Evolutionary conservation across 2,888 invertebrate genomes (phyloP).

Genomic region (Drymonia ruficornis): DNA sequence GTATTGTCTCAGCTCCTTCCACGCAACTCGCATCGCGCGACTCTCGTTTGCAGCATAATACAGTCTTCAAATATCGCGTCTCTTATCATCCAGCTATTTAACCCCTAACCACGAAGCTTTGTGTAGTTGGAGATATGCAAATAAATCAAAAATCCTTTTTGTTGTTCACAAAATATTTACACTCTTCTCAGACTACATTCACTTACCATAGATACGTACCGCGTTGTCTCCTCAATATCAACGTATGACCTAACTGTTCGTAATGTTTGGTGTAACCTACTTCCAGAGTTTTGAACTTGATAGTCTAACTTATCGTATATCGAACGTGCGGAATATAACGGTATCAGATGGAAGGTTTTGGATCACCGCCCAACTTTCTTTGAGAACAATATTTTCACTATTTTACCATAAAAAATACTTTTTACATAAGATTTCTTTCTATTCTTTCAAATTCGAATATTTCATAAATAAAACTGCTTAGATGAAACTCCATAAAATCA

Average conservation of each 20-base stretch:
- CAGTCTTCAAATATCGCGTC: no score
- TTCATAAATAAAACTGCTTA: no score
- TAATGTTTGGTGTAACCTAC: slow-evolving; percentile 2
- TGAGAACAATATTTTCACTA: background rate
- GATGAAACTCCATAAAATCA: background rate
- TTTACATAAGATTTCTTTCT: background rate
- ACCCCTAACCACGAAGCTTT: no score
- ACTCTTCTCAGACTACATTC: no score
- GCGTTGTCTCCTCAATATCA: background rate
- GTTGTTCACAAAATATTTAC: no score
- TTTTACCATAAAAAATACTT: background rate
- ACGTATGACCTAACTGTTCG: slow-evolving; percentile 1
- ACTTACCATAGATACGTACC: background rate
- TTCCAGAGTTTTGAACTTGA: background rate
- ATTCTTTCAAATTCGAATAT: background rate
- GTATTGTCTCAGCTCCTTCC: no score
- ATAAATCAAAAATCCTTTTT: no score
- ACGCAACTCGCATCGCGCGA: no score
- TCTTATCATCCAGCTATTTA: no score
- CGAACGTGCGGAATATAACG: background rate
- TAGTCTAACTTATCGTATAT: slow-evolving; percentile 3
- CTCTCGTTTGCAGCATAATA: no score
- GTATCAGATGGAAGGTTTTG: background rate
- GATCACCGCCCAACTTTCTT: background rate
- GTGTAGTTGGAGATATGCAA: background rate